Conservation (phyloP, 2,113 vertebrate genomes). For the Numida meleagris region DNA sequence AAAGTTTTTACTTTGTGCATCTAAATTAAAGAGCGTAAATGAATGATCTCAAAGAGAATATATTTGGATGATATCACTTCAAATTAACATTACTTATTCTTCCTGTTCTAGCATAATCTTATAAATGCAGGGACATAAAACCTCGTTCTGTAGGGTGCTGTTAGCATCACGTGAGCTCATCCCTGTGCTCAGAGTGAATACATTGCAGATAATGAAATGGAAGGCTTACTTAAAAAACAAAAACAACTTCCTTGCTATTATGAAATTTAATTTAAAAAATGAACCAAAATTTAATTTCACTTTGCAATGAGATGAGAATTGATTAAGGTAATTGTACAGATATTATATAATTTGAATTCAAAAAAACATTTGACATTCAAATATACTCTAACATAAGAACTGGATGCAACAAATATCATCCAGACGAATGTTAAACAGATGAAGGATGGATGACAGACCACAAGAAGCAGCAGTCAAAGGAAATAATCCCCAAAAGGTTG, state of each 20-base stretch:
- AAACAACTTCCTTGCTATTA: background rate
- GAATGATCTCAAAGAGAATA: background rate
- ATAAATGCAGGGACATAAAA: no score
- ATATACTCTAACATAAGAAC: background rate
- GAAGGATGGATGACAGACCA: background rate
- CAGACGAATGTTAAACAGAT: background rate
- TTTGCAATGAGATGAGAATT: background rate
- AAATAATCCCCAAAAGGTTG: background rate
- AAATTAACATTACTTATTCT: background rate
- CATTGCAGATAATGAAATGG: background rate
- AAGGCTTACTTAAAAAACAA: background rate
- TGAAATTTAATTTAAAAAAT: background rate
- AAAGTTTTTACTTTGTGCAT: background rate
- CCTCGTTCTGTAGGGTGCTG: background rate
- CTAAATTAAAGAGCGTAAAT: background rate
- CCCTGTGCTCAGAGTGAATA: background rate
- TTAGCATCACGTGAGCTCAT: background rate
- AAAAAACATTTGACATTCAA: background rate
- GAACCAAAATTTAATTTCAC: background rate
- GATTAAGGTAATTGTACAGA: background rate
- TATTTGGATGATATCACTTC: background rate
- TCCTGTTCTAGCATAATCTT: background rate
- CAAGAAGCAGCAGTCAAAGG: background rate
- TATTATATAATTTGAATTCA: background rate
- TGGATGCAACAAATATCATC: background rate